A percentile compares a stretch with the other conserved stretches of the same genome.
phyloP scores from a whole-genome alignment of 1,140 invertebrate genomes.

The Drosophila pallidifrons region DNA sequence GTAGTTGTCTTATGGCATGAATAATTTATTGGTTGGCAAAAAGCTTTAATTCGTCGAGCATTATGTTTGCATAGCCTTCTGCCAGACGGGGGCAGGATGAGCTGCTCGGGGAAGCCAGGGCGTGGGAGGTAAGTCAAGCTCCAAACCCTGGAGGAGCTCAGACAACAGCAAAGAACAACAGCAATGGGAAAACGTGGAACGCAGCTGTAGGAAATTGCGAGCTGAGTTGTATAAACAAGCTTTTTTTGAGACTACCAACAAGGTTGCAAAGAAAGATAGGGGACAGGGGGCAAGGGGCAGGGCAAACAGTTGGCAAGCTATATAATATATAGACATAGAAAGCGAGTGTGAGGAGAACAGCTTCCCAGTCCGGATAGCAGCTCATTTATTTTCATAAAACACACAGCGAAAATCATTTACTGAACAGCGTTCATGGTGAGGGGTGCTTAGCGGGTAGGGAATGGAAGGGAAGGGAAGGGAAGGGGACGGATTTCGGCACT shows the following conservation, averaged over 20 bases:
- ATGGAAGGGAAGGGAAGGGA: no score
- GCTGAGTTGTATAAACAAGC: slow-evolving; percentile 53
- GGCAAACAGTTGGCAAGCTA: not conserved
- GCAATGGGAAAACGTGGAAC: slow-evolving; percentile 15
- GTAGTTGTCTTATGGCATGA: slow-evolving; percentile 80
- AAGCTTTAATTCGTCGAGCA: slow-evolving; percentile 81
- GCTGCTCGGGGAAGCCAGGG: not conserved
- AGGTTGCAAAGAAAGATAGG: not conserved
- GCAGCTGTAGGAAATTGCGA: slow-evolving; percentile 57
- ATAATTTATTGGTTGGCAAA: slow-evolving; percentile 83
- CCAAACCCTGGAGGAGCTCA: slow-evolving; percentile 29
- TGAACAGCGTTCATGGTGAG: not conserved
- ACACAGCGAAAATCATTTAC: slow-evolving; percentile 58
- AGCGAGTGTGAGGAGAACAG: not conserved
- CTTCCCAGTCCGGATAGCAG: slow-evolving; percentile 30
- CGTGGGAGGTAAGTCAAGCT: not conserved
- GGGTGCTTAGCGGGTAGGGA: not conserved
- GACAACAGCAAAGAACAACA: slow-evolving; percentile 21
- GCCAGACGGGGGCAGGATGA: slow-evolving; percentile 7
- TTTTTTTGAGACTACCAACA: slow-evolving; percentile 25
- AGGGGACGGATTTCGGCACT: not conserved
- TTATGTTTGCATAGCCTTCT: slow-evolving; percentile 77
- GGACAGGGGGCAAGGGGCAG: not conserved
- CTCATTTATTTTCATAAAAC: slow-evolving; percentile 82
- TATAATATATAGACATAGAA: not conserved